phyloP scores from a whole-genome alignment of 2,797 vertebrate genomes.

The Potorous gilbertii region DNA sequence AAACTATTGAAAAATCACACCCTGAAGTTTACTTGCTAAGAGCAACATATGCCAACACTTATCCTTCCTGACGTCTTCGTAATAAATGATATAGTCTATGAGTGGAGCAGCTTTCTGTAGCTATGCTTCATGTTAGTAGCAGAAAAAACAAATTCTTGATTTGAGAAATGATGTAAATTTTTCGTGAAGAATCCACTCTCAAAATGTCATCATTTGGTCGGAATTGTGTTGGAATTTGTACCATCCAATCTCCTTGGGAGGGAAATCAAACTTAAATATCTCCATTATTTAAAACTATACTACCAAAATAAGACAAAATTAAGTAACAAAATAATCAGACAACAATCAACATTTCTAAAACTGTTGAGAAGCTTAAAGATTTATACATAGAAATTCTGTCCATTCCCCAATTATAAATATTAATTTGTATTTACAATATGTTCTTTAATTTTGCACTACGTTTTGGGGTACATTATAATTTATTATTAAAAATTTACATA shows the following conservation, averaged over 20 bases:
- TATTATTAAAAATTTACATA: no score
- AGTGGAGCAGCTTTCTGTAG: constrained; percentile 88
- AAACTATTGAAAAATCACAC: neutral
- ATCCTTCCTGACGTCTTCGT: constrained; percentile 92
- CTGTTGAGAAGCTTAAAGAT: constrained; percentile 15
- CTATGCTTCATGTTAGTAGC: constrained; percentile 89
- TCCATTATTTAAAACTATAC: neutral
- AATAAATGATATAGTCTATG: constrained; percentile 92
- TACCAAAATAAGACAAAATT: neutral
- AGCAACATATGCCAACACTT: constrained; percentile 51
- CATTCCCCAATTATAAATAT: constrained; percentile 37
- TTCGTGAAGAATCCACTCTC: no score
- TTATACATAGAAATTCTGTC: neutral
- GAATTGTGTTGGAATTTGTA: constrained; percentile 90
- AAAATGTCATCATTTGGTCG: no score
- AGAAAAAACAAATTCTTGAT: constrained; percentile 93
- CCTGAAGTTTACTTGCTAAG: no score
- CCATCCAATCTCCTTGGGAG: constrained; percentile 88
- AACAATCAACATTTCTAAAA: constrained; percentile 13
- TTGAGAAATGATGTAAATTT: constrained; percentile 90
- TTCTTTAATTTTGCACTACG: no score
- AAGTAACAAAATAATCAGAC: neutral
- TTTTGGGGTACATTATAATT: no score
- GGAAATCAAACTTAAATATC: constrained; percentile 17
- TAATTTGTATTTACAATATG: neutral